Conservation (phyloP, 2,797 vertebrate genomes). For the Anniella stebbinsi region DNA sequence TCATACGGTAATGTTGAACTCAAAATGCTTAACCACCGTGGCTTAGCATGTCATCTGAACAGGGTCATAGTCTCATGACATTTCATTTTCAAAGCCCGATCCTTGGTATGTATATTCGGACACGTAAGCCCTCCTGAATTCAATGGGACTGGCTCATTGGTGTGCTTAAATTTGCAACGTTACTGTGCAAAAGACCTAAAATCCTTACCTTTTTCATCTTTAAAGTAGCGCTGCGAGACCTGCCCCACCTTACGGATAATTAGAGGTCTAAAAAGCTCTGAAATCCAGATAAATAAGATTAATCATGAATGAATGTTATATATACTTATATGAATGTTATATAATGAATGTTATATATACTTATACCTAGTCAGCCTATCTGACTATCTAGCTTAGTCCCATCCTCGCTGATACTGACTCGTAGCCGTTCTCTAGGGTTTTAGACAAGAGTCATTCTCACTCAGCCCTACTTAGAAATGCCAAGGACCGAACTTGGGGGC, state of each 20-base stretch:
- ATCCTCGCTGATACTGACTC: not conserved
- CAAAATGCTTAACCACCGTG: too few relatives aligned
- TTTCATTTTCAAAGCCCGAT: not conserved
- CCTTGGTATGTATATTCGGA: not conserved
- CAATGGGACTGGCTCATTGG: not conserved
- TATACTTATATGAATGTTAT: not conserved
- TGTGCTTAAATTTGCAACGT: not conserved
- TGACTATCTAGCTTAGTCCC: not conserved
- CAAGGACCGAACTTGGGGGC: too few relatives aligned
- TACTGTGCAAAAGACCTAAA: not conserved
- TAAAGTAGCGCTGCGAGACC: not conserved
- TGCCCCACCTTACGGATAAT: not conserved
- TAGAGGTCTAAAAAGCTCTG: not conserved
- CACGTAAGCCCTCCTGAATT: not conserved
- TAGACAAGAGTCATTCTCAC: not conserved
- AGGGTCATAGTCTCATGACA: too few relatives aligned
- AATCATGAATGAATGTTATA: too few relatives aligned
- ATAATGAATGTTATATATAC: not conserved
- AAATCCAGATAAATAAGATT: not conserved
- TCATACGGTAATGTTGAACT: too few relatives aligned
- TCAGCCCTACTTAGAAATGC: not conserved
- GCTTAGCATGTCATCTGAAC: too few relatives aligned
- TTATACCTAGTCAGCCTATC: too few relatives aligned
- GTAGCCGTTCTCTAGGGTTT: not conserved
- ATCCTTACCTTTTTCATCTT: not conserved